Base-by-base conservation (phyloP, 2,797 vertebrate genomes). In the Chiloscyllium punctatum region DNA sequence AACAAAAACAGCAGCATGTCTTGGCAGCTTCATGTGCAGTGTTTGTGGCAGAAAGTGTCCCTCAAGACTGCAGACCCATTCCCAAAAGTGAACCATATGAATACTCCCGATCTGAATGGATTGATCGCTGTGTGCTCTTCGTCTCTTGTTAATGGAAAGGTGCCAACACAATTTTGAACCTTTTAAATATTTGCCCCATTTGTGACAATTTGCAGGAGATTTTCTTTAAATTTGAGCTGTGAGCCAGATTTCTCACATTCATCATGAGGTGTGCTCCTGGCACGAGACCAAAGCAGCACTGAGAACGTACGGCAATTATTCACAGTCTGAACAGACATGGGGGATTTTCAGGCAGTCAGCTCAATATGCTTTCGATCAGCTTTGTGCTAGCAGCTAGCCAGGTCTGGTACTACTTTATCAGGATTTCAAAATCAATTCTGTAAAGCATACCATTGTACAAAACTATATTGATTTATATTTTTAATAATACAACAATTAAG, bases 401-500 rank as follows among this genome's bases (percentile, higher is more conserved):
- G 42, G 68, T 8, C 90, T 66, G 62, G 66, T 69, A 42, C 18
- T 42, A 69, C 90, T 92, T 66, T n/a, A 69, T 37, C 21, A 69
- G 90, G 18, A 42, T 25, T 53, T 66, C 62, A 37, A 66, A 68
- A 92, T 92, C 90, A 92, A 92, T 92, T 66, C 66, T 68, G 9
- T 23, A 92, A 92, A 68, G 66, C 87, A 62, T n/a, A 33, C 87
- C 90, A 68, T 69, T 69, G 62, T 42, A 92, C 21, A 68, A 69
- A 68, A 92, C 3, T 37, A 5, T 23, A 92, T 69, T 69, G 90
- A 92, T 92, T 92, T 69, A 69, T 42, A 92, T 69, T 42, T 84
- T 66, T 66, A 92, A 92, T 92, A 92, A 92, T 92, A 11, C 90
- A 92, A 42, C 90, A 92, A n/a, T 69, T 92, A 92, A 69, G 66